phyloP scores from a whole-genome alignment of 2,113 vertebrate species.

The Uropsilus gracilis region DNA sequence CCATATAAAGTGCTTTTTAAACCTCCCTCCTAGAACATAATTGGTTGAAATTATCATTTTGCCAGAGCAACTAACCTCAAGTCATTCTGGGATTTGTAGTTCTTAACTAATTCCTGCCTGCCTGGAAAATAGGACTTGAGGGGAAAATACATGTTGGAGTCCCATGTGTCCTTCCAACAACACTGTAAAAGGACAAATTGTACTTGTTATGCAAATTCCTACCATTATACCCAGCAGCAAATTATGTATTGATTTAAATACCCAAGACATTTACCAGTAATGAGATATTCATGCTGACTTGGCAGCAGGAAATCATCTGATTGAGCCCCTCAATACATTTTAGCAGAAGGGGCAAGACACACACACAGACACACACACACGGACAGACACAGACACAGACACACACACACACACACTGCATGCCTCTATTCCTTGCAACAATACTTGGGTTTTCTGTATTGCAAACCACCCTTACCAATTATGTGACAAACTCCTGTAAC shows the following conservation, averaged over 20 bases:
- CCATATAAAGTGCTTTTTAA: background rate
- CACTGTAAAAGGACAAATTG: background rate
- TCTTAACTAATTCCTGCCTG: background rate
- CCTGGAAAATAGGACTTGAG: background rate
- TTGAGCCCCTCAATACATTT: background rate
- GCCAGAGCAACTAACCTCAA: background rate
- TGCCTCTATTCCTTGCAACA: background rate
- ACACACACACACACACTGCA: background rate
- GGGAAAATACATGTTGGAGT: background rate
- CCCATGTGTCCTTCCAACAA: background rate
- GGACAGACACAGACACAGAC: background rate
- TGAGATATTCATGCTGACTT: background rate
- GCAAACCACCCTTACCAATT: background rate
- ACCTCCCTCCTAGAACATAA: constrained; percentile 13
- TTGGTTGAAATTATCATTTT: constrained; percentile 6
- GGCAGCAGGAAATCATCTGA: constrained; percentile 15
- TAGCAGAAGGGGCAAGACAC: background rate
- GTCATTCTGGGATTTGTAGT: constrained; percentile 46
- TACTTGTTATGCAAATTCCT: background rate
- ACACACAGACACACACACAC: background rate
- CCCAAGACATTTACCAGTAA: background rate
- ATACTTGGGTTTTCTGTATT: background rate
- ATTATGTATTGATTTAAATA: constrained; percentile 1
- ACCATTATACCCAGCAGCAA: constrained; percentile 12
- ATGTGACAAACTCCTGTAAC: background rate